These are phyloP conservation scores for Mythimna vitellina DNA, from an alignment of 2,888 invertebrate genomes.

Conservation along the genomic window DNA sequence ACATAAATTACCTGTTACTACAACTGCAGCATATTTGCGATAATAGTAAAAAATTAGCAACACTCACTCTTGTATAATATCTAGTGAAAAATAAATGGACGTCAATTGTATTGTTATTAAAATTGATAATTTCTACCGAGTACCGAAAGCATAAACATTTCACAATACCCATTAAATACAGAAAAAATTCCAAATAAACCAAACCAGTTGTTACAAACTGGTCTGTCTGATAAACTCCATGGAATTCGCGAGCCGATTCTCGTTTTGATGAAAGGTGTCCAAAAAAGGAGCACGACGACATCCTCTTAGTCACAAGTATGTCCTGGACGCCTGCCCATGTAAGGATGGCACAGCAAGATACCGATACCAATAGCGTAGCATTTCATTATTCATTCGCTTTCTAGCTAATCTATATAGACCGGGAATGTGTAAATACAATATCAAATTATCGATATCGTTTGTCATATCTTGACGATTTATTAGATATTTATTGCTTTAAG, in stretches of 20 bases:
- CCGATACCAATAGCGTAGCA: neutral
- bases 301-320: constrained; percentile 39
- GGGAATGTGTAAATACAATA: constrained; percentile 1
- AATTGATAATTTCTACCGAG: too few relatives aligned
- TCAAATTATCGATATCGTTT: neutral
- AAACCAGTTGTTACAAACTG: constrained; percentile 2
- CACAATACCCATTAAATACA: neutral
- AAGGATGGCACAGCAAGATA: constrained; percentile 30
- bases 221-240: constrained; percentile 5
- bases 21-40: too few relatives aligned
- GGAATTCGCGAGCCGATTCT: constrained; percentile 32
- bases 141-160: too few relatives aligned
- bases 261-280: constrained; percentile 23
- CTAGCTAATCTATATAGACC: constrained; percentile 20
- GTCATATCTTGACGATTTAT: neutral
- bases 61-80: too few relatives aligned
- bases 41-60: too few relatives aligned
- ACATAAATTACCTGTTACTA: neutral
- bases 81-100: too few relatives aligned
- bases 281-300: constrained; percentile 37
- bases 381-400: constrained; percentile 24
- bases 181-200: constrained; percentile 23
- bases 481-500: constrained; percentile 5
- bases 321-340: constrained; percentile 39
- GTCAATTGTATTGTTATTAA: too few relatives aligned